Conservation (phyloP, 2,888 invertebrate species). For the Thyatira batis region DNA sequence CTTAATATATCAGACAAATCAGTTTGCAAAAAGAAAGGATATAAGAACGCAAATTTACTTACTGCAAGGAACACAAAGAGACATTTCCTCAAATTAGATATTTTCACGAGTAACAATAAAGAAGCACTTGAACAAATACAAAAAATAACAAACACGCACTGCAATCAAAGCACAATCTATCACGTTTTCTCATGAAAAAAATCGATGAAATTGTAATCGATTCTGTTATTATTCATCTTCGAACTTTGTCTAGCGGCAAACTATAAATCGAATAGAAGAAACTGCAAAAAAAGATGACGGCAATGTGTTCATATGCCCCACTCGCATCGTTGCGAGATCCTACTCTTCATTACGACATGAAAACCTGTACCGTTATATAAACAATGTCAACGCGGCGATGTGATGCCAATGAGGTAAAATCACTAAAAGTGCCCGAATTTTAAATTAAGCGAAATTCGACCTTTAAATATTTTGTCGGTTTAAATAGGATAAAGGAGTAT, state of each 20-base stretch:
- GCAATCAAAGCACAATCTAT: not conserved
- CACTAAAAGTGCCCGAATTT: not conserved
- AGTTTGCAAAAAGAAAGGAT: not conserved
- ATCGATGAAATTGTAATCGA: not conserved
- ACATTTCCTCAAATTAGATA: not conserved
- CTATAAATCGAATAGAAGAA: slow-evolving; percentile 27
- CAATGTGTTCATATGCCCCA: slow-evolving; percentile 32
- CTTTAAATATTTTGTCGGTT: not conserved
- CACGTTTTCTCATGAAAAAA: not conserved
- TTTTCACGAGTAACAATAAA: not conserved
- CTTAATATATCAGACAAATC: too few relatives aligned
- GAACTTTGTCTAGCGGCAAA: slow-evolving; percentile 21
- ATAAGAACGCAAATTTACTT: not conserved
- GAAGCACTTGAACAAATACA: not conserved
- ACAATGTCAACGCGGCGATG: slow-evolving; percentile 43
- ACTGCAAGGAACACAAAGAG: not conserved
- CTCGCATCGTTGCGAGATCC: slow-evolving; percentile 43
- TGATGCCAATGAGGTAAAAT: slow-evolving; percentile 2
- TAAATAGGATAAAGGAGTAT: too few relatives aligned
- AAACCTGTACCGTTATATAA: slow-evolving; percentile 55
- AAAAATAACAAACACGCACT: not conserved
- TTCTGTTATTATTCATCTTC: slow-evolving; percentile 2
- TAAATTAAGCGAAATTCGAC: not conserved
- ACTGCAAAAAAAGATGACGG: slow-evolving; percentile 33
- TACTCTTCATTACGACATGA: slow-evolving; percentile 48